Conservation (phyloP, 2,888 invertebrate genomes). For the Thera obeliscata region DNA sequence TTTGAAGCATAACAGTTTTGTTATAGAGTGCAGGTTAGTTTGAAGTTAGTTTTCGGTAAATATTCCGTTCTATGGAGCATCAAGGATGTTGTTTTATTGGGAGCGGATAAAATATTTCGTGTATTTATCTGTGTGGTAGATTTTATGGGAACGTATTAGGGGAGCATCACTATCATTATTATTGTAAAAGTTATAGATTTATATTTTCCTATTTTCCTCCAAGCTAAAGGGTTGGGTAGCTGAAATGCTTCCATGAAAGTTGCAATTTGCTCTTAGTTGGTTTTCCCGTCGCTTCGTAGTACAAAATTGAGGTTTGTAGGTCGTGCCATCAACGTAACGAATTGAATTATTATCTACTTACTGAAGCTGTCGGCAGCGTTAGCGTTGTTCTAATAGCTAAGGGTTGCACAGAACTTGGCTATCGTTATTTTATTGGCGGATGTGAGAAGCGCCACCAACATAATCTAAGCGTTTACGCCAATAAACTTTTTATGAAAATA, state of each 20-base stretch:
- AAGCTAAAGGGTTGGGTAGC: not conserved
- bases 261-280: not conserved
- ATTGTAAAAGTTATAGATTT: constrained; percentile 21
- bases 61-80: constrained; percentile 53
- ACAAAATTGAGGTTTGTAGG: constrained; percentile 2
- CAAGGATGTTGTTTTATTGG: constrained; percentile 79
- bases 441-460: too few relatives aligned
- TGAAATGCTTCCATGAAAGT: not conserved
- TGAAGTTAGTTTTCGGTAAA: constrained; percentile 7
- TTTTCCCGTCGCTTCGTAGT: not conserved
- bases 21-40: constrained; percentile 48
- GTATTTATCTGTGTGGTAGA: constrained; percentile 77
- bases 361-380: not conserved
- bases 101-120: constrained; percentile 81
- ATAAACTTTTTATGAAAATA: too few relatives aligned
- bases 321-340: constrained; percentile 17
- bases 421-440: too few relatives aligned
- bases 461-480: too few relatives aligned
- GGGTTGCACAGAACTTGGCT: too few relatives aligned
- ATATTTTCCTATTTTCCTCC: not conserved
- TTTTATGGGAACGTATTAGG: constrained; percentile 60
- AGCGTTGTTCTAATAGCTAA: not conserved
- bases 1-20: not conserved
- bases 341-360: constrained; percentile 21
- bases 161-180: constrained; percentile 33